These are phyloP conservation scores for Cryptophagus acutangulus DNA, from an alignment of 2,888 invertebrate genomes.

Conservation along the genomic window DNA sequence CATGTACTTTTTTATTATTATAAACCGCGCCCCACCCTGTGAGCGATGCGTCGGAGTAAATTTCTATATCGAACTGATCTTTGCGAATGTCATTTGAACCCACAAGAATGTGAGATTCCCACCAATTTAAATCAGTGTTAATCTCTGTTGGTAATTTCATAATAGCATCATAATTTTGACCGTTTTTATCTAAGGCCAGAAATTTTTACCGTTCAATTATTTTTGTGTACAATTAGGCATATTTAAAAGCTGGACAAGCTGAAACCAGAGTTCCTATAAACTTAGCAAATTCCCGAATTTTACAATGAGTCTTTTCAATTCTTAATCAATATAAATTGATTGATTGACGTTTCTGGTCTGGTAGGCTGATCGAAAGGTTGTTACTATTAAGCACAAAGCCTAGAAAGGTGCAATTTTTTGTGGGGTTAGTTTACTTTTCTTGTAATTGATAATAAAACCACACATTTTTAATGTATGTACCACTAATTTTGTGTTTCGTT, in stretches of 20 bases:
- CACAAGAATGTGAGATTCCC: too few species aligned
- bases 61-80: conserved; percentile 1
- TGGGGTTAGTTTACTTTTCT: conserved; percentile 8
- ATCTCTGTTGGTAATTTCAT: not conserved
- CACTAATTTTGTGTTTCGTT: not conserved
- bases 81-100: not conserved
- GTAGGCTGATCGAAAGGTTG: conserved; percentile 1
- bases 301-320: conserved; percentile 1
- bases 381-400: conserved; percentile 7
- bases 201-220: conserved; percentile 8
- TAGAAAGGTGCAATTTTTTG: conserved; percentile 4
- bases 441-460: conserved; percentile 5
- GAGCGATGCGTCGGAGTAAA: conserved; percentile 1
- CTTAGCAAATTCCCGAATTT: conserved; percentile 6
- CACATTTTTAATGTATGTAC: not conserved
- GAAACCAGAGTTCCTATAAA: conserved; percentile 2
- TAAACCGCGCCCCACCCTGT: conserved; percentile 6
- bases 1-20: not conserved
- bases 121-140: conserved; percentile 1
- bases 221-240: conserved; percentile 9
- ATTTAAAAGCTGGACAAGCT: conserved; percentile 6
- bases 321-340: not conserved
- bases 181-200: conserved; percentile 2
- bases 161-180: not conserved
- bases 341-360: not conserved